A percentile compares a stretch with the other conserved stretches of the same genome.
These are phyloP conservation scores for Temnothorax nylanderi DNA, from an alignment of 1,140 invertebrate species.

Conservation along the genomic window DNA sequence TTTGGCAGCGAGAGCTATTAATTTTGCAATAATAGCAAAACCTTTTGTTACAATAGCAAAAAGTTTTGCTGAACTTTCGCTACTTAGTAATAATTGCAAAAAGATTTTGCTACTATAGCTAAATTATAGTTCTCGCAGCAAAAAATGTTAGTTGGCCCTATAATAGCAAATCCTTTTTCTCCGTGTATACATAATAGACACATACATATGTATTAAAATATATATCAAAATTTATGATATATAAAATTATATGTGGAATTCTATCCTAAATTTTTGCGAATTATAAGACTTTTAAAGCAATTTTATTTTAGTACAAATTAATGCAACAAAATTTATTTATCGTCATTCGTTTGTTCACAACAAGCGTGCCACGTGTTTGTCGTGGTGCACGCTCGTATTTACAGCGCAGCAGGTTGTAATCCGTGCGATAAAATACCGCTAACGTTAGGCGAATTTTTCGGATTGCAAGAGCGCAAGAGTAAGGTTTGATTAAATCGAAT, in stretches of 20 bases:
- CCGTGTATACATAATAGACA: neutral
- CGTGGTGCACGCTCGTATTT: neutral
- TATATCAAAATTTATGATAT: neutral
- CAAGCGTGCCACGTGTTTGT: neutral
- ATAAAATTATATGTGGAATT: neutral
- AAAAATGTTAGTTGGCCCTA: too few species aligned
- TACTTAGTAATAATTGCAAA: too few species aligned
- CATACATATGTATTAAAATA: neutral
- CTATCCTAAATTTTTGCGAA: neutral
- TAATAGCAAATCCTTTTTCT: too few species aligned
- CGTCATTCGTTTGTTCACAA: neutral
- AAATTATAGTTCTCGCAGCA: too few species aligned
- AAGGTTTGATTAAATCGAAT: conserved; percentile 32
- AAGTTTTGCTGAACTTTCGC: too few species aligned
- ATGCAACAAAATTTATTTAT: neutral
- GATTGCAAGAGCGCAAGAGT: neutral
- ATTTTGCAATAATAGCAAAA: too few species aligned
- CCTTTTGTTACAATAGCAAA: too few species aligned
- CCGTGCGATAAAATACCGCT: neutral
- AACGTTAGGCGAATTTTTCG: neutral
- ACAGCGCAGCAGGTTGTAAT: neutral
- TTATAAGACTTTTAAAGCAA: neutral
- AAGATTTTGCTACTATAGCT: too few species aligned
- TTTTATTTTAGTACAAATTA: neutral
- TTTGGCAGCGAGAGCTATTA: too few species aligned